phyloP scores from a whole-genome alignment of 2,113 vertebrate genomes.

The Saimiri boliviensis region DNA sequence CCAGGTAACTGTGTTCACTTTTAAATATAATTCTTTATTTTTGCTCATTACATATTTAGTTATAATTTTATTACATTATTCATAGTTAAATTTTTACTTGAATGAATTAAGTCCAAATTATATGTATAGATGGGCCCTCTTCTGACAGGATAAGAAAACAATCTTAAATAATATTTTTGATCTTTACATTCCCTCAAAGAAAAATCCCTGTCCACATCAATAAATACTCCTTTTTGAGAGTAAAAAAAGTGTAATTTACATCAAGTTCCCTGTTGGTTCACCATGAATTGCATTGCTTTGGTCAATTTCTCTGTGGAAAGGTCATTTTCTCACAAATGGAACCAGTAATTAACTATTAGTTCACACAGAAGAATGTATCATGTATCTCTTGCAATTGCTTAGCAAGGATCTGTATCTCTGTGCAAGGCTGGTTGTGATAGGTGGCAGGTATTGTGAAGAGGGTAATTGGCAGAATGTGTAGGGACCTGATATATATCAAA shows the following conservation, averaged over 20 bases:
- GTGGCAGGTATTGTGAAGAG: not conserved
- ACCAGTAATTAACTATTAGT: not conserved
- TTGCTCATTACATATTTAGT: not conserved
- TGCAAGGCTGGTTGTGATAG: not conserved
- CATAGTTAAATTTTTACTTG: not conserved
- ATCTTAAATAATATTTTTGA: not conserved
- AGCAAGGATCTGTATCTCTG: not conserved
- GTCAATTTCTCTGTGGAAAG: not conserved
- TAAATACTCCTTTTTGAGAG: not conserved
- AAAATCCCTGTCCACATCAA: not conserved
- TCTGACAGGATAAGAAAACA: not conserved
- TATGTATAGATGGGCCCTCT: not conserved
- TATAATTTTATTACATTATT: not conserved
- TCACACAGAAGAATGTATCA: not conserved
- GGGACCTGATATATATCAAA: not conserved
- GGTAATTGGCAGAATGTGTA: not conserved
- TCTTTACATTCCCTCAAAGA: not conserved
- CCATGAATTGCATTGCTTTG: not conserved
- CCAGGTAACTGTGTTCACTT: not conserved
- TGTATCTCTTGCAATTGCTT: not conserved
- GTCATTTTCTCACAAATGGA: not conserved
- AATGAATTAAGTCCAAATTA: not conserved
- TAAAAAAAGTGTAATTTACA: not conserved
- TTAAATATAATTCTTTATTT: not conserved
- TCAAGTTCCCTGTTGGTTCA: not conserved